Percentiles rank a stretch among this genome's conserved stretches.
Evolutionary conservation across 2,888 invertebrate species (phyloP).

Genomic region (Caenorhabditis sp.): DNA sequence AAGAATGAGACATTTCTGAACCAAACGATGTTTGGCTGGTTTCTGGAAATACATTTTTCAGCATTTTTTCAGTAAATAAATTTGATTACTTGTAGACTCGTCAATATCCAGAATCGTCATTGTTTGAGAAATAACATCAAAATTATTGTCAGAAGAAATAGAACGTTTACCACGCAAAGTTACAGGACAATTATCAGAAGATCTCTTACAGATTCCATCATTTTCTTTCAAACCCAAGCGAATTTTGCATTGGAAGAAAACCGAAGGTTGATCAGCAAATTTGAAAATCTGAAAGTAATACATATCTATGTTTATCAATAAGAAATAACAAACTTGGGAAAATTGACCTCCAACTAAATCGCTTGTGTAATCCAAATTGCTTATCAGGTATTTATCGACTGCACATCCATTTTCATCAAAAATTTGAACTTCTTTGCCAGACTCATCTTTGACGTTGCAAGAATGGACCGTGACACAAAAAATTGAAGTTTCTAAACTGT

Average conservation of each 20-base stretch:
- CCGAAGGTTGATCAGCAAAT: slow-evolving; percentile 79
- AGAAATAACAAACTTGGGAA: slow-evolving; percentile 64
- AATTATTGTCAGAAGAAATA: slow-evolving; percentile 47
- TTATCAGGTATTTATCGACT: slow-evolving; percentile 77
- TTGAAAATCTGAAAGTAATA: slow-evolving; percentile 78
- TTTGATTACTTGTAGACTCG: slow-evolving; percentile 68
- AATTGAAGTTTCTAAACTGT: slow-evolving; percentile 65
- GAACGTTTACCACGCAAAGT: slow-evolving; percentile 77
- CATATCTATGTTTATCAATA: background rate
- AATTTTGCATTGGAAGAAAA: slow-evolving; percentile 81
- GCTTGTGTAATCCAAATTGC: slow-evolving; percentile 78
- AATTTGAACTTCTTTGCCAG: slow-evolving; percentile 76
- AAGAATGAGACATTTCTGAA: too few relatives aligned
- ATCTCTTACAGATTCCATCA: slow-evolving; percentile 71
- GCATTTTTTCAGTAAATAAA: slow-evolving; percentile 14
- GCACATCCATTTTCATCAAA: slow-evolving; percentile 82
- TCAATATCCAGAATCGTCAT: slow-evolving; percentile 79
- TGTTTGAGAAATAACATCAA: slow-evolving; percentile 79
- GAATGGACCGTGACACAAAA: slow-evolving; percentile 80
- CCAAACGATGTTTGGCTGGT: too few relatives aligned
- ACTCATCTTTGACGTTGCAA: slow-evolving; percentile 78
- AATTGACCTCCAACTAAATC: slow-evolving; percentile 78
- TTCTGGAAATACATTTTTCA: slow-evolving; percentile 16
- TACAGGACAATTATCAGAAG: slow-evolving; percentile 75
- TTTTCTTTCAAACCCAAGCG: slow-evolving; percentile 77